Conservation (phyloP, 2,113 vertebrate genomes). For the Macroglossus sobrinus region DNA sequence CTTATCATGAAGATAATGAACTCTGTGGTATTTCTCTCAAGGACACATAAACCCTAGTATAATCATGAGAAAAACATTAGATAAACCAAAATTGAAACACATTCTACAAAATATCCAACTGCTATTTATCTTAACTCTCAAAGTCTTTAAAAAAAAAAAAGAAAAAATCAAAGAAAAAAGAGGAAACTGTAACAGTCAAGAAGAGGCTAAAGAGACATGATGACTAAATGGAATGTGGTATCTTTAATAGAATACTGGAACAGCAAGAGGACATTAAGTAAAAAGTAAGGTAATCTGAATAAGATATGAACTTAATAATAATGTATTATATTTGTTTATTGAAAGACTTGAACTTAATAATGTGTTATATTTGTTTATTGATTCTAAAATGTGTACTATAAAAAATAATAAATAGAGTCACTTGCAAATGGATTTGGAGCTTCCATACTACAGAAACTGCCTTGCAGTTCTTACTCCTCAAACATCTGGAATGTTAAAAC, state of each 20-base stretch:
- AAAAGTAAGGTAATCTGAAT: not conserved
- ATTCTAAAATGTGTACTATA: not conserved
- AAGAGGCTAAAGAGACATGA: not conserved
- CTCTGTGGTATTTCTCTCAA: not conserved
- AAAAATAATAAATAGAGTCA: not conserved
- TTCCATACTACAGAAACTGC: not conserved
- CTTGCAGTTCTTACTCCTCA: not conserved
- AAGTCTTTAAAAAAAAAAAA: not conserved
- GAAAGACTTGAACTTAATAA: not conserved
- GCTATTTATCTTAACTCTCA: not conserved
- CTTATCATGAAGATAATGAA: not conserved
- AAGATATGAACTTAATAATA: not conserved
- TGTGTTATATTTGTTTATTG: not conserved
- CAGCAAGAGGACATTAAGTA: not conserved
- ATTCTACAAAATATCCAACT: not conserved
- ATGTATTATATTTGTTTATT: not conserved
- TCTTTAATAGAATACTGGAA: not conserved
- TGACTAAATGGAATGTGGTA: not conserved
- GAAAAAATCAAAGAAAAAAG: not conserved
- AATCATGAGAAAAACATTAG: not conserved
- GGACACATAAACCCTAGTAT: not conserved
- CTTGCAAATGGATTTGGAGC: not conserved
- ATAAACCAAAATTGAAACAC: not conserved
- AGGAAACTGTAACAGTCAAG: not conserved
- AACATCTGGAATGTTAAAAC: not conserved